Evolutionary conservation across 2,888 invertebrate species (phyloP), one percentile per base, ranked within the genome.

Genomic region (Isotomurus palustris): DNA sequence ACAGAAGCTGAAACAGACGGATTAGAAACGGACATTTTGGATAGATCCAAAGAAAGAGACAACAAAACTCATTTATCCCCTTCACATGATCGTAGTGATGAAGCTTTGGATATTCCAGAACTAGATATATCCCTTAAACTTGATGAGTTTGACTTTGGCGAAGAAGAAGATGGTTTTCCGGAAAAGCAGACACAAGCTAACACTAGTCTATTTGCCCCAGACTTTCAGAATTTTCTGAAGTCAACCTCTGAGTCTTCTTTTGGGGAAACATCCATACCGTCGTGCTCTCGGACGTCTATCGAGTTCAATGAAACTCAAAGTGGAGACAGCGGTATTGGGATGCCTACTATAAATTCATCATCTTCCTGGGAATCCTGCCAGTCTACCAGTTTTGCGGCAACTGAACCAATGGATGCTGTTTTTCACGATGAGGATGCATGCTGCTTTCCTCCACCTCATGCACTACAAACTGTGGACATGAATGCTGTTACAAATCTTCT

Each of bases 391-490:
- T 32, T 8, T 10, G 32, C 32, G 14, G 14, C 32, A 10, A 28
- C 55, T 3, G 10, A 14, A 21, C 12, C 1, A 19, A 51, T 22
- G 12, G 27, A 45, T 24, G 48, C 41, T 22, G 47, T 36, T 8
- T 28, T 55, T 27, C 44, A 49, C 14, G 36, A 50, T 40, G 58
- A 58, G 45, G 49, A 58, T 17, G 58, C 58, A 12, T 58, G 54
- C n/a, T n/a, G n/a, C n/a, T n/a, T n/a, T n/a, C n/a, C n/a, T n/a
- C n/a, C n/a, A n/a, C n/a, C n/a, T n/a, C n/a, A n/a, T n/a, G n/a
- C n/a, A n/a, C 35, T 35, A 17, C 3, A 49, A 14, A 49, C 48
- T 3, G 35, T 49, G 29, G 48, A 49, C 28, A 47, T 29, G 28
- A 10, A 19, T 6, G 48, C 35, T 24, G 53, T 40, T 28, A 27